Evolutionary conservation across 2,113 vertebrate species (phyloP), one percentile per base, ranked within the genome.

Genomic region (Daboia siamensis): DNA sequence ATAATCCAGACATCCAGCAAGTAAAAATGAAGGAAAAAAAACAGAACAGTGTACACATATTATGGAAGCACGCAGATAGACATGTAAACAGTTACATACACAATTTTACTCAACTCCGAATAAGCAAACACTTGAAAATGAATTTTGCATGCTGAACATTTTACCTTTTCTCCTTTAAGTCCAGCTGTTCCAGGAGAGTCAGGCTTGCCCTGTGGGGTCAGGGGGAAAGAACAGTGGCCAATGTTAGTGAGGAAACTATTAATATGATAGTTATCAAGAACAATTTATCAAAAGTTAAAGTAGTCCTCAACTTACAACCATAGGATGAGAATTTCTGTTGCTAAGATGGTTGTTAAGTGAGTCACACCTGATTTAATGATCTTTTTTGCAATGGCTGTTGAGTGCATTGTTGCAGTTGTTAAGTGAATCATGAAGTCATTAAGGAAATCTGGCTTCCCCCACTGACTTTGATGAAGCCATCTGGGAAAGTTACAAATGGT

Each of bases 91-190:
- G 29, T 55, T 88, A 23, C 52, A 44, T 21, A 5, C 44, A 15
- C 4, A 33, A 3, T 57, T 29, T 3, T n/a, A 17, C 44, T 44
- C 46, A 85, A 33, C 33, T 7, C 13, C 2, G 3, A 54, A 20
- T 33, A 13, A 24, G 39, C 3, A 86, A 33, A 10, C 29, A 48
- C 17, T 51, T 29, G 39, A 4, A 80, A 21, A 0, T 80, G 74
- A 39, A 4, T 80, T 39, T 20, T 80, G 17, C 33, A 8, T 20
- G 15, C 33, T 80, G 69, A 80, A 80, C 15, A 39, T 80, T 80
- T 97, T 87, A 98, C 98, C 97, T 98, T 98, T 93, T 98, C 95
- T 0, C 98, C 98, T 95, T 98, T 98, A 90, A 96, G 87, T 39
- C 97, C 96, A 0, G 93, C 55, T 88, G 93, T 96, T 0, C 85